Evolutionary conservation across 1,140 invertebrate species (phyloP), one percentile per base, ranked within the genome.

Genomic region (Sogatella furcifera): DNA sequence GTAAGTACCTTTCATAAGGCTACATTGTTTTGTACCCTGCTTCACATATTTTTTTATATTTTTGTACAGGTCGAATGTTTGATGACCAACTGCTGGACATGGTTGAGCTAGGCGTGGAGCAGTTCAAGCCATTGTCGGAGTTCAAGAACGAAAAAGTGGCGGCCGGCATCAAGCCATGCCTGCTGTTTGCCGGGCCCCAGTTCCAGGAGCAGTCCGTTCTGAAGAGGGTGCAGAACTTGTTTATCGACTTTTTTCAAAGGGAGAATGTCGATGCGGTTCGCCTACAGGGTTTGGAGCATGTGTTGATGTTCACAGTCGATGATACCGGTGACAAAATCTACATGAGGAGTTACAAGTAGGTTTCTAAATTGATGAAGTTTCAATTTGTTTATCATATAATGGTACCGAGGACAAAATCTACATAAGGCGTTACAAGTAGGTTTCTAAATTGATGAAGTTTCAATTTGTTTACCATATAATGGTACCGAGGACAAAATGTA

Each of bases 231-330:
- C 93, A 94, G 68, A 97, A 90, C 72, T 70, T 98, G 15, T 80
- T 98, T 59, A 79, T 86, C 67, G 96, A 99, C 76, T 92, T 95
- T 75, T 98, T 98, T 72, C 84, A 93, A 66, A 86, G 93, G 57
- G 90, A 95, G 70, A 65, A 66, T 68, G 81, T 90, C 0, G 81
- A 86, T 57, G 81, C 84, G 44, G 81, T 99, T 52, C 80, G 93
- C 62, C 73, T 98, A 0, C 87, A 94, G 70, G 95, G 95, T 6
- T 77, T 98, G 43, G 95, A 98, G 73, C 91, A 97, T 78, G 87
- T 92, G 0, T 73, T 98, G 5, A 88, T 85, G 70, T 93, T 98
- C 66, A 92, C 92, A 28, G 86, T 87, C 24, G 77, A 82, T 2
- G 85, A 91, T 64, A 49, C 1, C 14, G 46, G 46, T 10, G 86